Base-by-base conservation (phyloP, 2,113 vertebrate species). In the Cynopterus brachyotis region DNA sequence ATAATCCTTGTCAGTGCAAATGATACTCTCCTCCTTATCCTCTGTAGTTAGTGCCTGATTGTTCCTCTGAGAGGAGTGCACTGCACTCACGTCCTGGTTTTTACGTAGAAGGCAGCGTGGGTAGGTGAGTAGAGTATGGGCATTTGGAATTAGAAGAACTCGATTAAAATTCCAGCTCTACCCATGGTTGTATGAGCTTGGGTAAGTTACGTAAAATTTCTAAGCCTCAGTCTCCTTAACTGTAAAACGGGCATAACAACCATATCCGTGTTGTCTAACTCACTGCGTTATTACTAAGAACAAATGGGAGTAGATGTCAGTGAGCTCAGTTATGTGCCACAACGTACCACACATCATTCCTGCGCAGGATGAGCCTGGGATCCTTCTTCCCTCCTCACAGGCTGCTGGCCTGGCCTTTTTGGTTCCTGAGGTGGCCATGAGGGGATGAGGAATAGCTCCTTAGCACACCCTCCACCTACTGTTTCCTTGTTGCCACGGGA, bases 331-430 rank as follows among this genome's bases (percentile, higher is more conserved):
- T 30, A 37, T 0, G 0, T 3, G 9, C 83, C n/a, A 37, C 24
- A 30, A 9, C 0, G 16, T 9, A 4, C 15, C 1, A 1, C 19
- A 6, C 1, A 0, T n/a, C 40, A 9, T 69, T 57, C 62, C 60
- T 5, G 30, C 4, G 1, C 4, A 57, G 40, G 6, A 3, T 45
- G 66, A 83, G 26, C 40, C 20, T 57, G 22, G 35, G 69, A 11
- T 70, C 30, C 62, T 81, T 69, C 45, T 72, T 19, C 17, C 50
- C 17, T 35, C n/a, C 30, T 60, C 59, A 32, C 4, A 45, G 67
- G 67, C 90, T 89, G 80, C 28, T 3, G 32, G 47, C 62, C 16
- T 53, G 37, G 45, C 22, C 35, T 81, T 69, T 87, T 30, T n/a
- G 64, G 32, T 37, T 13, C 40, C 42, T 9, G 11, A 80, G 73